Base-by-base conservation (phyloP, 53 echinoderm and acorn worm genomes). In the Luidia sarsii region DNA sequence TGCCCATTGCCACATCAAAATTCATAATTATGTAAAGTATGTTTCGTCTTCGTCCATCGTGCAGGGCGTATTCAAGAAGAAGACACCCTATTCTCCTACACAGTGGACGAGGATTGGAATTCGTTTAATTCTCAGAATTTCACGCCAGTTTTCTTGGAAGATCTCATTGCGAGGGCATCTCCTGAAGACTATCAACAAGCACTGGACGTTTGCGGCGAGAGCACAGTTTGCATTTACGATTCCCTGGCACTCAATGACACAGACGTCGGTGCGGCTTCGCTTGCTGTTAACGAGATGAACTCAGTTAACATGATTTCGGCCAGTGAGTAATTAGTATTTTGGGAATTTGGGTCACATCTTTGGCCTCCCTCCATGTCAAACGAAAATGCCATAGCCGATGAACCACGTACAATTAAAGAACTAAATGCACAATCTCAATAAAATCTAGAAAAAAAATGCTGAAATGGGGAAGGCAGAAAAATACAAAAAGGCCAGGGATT, bases 21-120 rank as follows among this genome's bases (percentile, higher is more conserved):
- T n/a, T n/a, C n/a, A n/a, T n/a, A n/a, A n/a, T n/a, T n/a, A n/a
- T n/a, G n/a, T n/a, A n/a, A n/a, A n/a, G n/a, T n/a, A n/a, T n/a
- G n/a, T n/a, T n/a, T n/a, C n/a, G n/a, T n/a, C n/a, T n/a, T n/a
- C n/a, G n/a, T n/a, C n/a, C n/a, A n/a, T n/a, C n/a, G n/a, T n/a
- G n/a, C n/a, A 92, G 92, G 92, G 92, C 68, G 89, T 10, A 48
- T 86, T 1, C 20, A 16, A 0, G n/a, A 28, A 3, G 30, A 13
- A 18, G 57, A 45, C 0, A 79, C 92, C 5, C 33, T 92, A 23
- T 92, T 92, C 81, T 50, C 50, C 2, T 92, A 89, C 61, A 31
- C 57, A 25, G 24, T 33, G 16, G 39, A 39, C 9, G 56, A 81
- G 4, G 31, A 23, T 7, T 92, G 82, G 77, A 20, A 55, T 6